Evolutionary conservation across 1,140 invertebrate species (phyloP).

Genomic region (Brevipalpus yothersi): DNA sequence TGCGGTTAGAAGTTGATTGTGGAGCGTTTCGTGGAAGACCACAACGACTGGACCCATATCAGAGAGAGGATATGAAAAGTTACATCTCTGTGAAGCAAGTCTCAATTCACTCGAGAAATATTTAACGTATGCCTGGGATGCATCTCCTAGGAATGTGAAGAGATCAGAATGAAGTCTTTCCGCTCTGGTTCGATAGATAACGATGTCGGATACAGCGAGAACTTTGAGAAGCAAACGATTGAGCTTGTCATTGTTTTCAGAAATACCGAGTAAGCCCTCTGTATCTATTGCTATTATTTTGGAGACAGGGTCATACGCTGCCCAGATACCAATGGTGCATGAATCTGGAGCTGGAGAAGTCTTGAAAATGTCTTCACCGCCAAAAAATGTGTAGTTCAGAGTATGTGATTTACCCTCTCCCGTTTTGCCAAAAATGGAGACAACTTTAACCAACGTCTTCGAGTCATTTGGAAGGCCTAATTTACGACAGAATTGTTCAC

Average conservation of each 20-base stretch:
- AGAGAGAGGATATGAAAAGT: constrained; percentile 19
- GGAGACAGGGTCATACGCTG: constrained; percentile 35
- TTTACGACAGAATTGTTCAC: constrained; percentile 19
- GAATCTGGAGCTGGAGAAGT: constrained; percentile 42
- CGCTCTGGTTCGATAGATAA: constrained; percentile 49
- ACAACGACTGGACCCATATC: constrained; percentile 38
- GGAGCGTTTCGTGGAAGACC: constrained; percentile 53
- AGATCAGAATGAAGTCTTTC: constrained; percentile 51
- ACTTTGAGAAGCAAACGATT: constrained; percentile 47
- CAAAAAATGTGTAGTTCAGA: constrained; percentile 52
- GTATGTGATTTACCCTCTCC: constrained; percentile 64
- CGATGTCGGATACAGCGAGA: constrained; percentile 51
- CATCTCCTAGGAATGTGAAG: constrained; percentile 50
- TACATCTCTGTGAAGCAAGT: constrained; percentile 26
- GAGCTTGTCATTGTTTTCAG: constrained; percentile 38
- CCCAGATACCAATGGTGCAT: constrained; percentile 56
- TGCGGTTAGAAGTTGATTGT: constrained; percentile 20
- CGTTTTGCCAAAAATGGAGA: constrained; percentile 65
- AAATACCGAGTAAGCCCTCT: constrained; percentile 41
- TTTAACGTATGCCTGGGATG: constrained; percentile 43
- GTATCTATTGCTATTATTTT: constrained; percentile 51
- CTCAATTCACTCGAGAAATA: constrained; percentile 42
- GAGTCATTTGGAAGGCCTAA: constrained; percentile 12
- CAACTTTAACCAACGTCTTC: constrained; percentile 37
- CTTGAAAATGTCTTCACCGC: constrained; percentile 41